Percentiles rank a stretch among this genome's conserved stretches.
These are phyloP conservation scores for Hydropsyche tenuis DNA, from an alignment of 1,140 invertebrate genomes.

Conservation along the genomic window DNA sequence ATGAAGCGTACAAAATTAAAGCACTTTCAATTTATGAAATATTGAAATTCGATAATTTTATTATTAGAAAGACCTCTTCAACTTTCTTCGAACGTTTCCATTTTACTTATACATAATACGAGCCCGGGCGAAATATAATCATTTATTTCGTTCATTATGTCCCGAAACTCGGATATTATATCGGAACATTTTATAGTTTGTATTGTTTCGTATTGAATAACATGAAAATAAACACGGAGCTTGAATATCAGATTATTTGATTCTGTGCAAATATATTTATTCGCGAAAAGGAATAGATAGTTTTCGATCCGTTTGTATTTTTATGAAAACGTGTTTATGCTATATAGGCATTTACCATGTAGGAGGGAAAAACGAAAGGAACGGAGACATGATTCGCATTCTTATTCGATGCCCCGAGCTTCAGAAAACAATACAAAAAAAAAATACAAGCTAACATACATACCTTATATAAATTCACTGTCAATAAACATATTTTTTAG, in stretches of 20 bases:
- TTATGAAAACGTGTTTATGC: slow-evolving; percentile 27
- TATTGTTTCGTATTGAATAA: not conserved
- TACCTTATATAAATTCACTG: no score
- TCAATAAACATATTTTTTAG: no score
- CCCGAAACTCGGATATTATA: not conserved
- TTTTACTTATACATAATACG: no score
- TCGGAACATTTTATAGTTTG: slow-evolving; percentile 3
- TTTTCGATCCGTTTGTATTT: slow-evolving; percentile 21
- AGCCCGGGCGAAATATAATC: no score
- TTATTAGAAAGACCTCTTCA: not conserved
- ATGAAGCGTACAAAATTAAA: not conserved
- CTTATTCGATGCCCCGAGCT: not conserved
- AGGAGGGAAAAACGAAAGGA: slow-evolving; percentile 16
- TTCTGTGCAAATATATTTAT: slow-evolving; percentile 19
- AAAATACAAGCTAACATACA: not conserved
- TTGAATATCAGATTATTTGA: slow-evolving; percentile 18
- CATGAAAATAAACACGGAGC: not conserved
- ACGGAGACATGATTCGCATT: slow-evolving; percentile 22
- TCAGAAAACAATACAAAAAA: slow-evolving; percentile 5
- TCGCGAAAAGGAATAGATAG: not conserved
- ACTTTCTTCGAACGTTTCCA: not conserved
- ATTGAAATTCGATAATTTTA: slow-evolving; percentile 12
- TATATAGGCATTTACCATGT: not conserved
- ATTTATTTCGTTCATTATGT: no score
- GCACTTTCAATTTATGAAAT: not conserved